Conservation (phyloP, 2,888 invertebrate genomes). For the Aporophyla lueneburgensis region DNA sequence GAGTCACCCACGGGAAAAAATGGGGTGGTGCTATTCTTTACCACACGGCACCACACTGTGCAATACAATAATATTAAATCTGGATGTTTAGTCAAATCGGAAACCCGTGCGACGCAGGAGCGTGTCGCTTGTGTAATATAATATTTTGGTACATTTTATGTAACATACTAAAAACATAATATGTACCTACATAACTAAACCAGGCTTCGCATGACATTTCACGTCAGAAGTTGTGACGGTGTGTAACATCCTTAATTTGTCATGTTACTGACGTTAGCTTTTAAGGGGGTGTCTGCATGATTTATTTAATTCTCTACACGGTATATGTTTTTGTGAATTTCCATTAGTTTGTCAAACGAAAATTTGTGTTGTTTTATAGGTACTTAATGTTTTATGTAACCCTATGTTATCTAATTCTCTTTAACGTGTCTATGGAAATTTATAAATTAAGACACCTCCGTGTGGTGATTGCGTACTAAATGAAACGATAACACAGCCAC, state of each 20-base stretch:
- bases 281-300: slow-evolving; percentile 36
- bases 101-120: no score
- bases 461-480: no score
- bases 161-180: background rate
- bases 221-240: slow-evolving; percentile 8
- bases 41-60: no score
- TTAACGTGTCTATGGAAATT: no score
- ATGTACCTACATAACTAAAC: slow-evolving; percentile 2
- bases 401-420: background rate
- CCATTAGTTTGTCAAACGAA: background rate
- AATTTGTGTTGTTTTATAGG: slow-evolving; percentile 1
- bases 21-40: no score
- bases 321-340: background rate
- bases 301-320: slow-evolving; percentile 12
- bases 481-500: no score
- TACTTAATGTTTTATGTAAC: background rate
- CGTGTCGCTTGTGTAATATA: background rate
- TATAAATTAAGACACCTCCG: no score
- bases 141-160: background rate
- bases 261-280: slow-evolving; percentile 48
- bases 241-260: slow-evolving; percentile 55
- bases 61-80: no score
- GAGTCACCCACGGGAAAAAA: no score
- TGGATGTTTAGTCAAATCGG: no score
- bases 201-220: slow-evolving; percentile 16